Evolutionary conservation across 1,140 invertebrate species (phyloP), one percentile per base, ranked within the genome.

Genomic region (Pseudachorutes palmiensis): DNA sequence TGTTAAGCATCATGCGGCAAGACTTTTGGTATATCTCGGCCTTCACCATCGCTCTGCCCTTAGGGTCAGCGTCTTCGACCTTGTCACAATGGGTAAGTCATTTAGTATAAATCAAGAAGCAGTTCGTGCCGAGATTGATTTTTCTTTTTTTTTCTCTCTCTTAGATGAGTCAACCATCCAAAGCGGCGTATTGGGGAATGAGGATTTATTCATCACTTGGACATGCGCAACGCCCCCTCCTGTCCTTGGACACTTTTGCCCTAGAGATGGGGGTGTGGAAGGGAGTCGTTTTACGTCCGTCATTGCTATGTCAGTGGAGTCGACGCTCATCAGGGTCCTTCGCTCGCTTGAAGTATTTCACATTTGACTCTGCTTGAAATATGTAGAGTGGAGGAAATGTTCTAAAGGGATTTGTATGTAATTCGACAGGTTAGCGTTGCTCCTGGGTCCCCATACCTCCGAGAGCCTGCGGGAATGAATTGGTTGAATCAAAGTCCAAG

Each of bases 1-100:
- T 75, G 86, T 88, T 31, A 88, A 88, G 75, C 85, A 87, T 76
- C 86, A 88, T 74, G 86, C 86, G 0, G 85, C 86, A 1, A 75
- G 85, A 65, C 83, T 86, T 22, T 79, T 88, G 1, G 84, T 88
- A 30, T 81, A 81, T 68, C 72, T 81, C 19, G 80, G 80, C 28
- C 78, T 81, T 24, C 80, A 81, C 57, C 79, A 80, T 69, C 62
- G 80, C 5, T 79, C 80, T 64, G 80, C 80, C 64, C 75, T 80
- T 28, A 55, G 79, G 19, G 77, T 80, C 70, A 79, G 77, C 57
- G 76, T 81, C 62, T 81, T 79, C 68, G 80, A 81, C 68, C 77
- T 81, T 12, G 75, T 80, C 60, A 74, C 72, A 48, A 45, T 61
- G 69, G 72, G 72, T 74, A 31, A 55, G 5, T 14, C 24, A 63